Conservation (phyloP, 2,113 vertebrate genomes). For the Urocitellus parryii region DNA sequence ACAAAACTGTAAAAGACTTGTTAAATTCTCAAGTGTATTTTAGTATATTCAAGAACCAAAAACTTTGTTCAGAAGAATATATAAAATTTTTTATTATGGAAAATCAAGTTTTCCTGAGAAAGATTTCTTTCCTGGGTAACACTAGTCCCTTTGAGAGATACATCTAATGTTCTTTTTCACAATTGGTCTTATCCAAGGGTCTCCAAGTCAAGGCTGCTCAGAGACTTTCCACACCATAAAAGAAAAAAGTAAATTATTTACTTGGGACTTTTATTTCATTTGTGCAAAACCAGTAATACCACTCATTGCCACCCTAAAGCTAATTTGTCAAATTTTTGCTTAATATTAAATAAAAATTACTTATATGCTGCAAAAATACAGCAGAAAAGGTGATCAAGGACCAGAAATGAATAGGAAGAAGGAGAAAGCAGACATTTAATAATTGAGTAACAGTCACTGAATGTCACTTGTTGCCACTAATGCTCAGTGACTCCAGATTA, state of each 20-base stretch:
- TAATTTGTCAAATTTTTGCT: background rate
- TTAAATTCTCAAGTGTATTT: conserved; percentile 46
- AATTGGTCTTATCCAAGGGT: background rate
- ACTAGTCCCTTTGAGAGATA: background rate
- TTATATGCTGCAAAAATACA: background rate
- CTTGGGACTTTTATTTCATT: background rate
- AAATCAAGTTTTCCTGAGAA: conserved; percentile 40
- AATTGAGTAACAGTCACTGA: background rate
- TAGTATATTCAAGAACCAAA: conserved; percentile 41
- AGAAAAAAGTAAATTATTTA: background rate
- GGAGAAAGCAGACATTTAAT: background rate
- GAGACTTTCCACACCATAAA: background rate
- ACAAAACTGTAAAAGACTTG: conserved; percentile 14
- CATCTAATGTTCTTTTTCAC: background rate
- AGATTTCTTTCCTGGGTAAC: conserved; percentile 28
- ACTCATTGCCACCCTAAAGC: background rate
- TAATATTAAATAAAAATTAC: conserved; percentile 7
- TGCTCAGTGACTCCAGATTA: background rate
- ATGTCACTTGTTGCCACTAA: background rate
- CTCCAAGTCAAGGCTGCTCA: background rate
- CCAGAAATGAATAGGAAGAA: background rate
- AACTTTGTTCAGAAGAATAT: conserved; percentile 45
- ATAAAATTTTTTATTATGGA: conserved; percentile 40
- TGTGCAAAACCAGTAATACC: background rate
- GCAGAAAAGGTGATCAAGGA: background rate